A percentile compares a stretch with the other conserved stretches of the same genome.
phyloP scores from a whole-genome alignment of 35 echinoderm and acorn worm genomes.

The Apostichopus californicus region DNA sequence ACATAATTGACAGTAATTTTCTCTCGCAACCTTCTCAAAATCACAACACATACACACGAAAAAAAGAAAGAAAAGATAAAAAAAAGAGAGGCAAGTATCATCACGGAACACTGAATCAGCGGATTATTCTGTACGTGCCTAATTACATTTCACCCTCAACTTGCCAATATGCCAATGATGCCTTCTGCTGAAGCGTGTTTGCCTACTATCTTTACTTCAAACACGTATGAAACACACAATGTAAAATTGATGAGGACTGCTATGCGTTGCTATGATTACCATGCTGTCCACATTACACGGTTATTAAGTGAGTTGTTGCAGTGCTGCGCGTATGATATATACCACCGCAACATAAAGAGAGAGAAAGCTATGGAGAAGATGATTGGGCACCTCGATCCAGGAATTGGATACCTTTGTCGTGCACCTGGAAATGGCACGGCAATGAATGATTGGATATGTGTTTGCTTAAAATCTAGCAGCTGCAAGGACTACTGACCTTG shows the following conservation, averaged over 20 bases:
- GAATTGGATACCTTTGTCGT: not conserved
- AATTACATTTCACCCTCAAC: conserved; percentile 48
- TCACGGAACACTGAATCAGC: not conserved
- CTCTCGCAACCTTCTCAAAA: too few species aligned
- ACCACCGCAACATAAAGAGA: not conserved
- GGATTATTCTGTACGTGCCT: conserved; percentile 37
- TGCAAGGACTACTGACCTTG: conserved; percentile 16
- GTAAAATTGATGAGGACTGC: conserved; percentile 39
- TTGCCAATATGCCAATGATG: conserved; percentile 38
- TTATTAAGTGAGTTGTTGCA: conserved; percentile 8
- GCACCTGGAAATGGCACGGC: conserved; percentile 30
- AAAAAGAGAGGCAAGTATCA: not conserved
- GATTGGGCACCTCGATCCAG: not conserved
- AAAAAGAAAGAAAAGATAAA: not conserved
- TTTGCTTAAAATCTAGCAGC: conserved; percentile 21
- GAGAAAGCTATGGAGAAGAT: not conserved
- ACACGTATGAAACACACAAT: conserved; percentile 9
- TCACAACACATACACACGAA: not conserved
- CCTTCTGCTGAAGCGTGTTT: conserved; percentile 27
- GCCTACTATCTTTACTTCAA: not conserved
- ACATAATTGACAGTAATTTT: too few species aligned
- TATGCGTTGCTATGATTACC: conserved; percentile 22
- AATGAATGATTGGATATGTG: conserved; percentile 17
- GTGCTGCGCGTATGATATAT: not conserved
- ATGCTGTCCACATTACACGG: not conserved